Evolutionary conservation across 2,797 vertebrate species (phyloP).

Genomic region (Melanotaenia nigrans): DNA sequence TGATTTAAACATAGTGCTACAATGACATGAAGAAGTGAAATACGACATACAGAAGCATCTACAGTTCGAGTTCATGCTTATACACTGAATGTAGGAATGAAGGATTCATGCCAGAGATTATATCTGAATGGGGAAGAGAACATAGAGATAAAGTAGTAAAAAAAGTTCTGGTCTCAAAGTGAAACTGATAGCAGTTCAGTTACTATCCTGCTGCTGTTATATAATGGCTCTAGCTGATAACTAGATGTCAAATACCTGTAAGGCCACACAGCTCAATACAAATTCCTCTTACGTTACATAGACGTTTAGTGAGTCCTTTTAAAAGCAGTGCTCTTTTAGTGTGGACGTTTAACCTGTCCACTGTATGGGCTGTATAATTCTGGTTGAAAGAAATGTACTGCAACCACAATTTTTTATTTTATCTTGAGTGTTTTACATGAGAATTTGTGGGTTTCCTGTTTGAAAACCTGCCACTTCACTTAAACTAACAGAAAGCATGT

Average conservation of each 20-base stretch:
- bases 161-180: neutral
- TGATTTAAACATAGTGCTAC: neutral
- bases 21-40: too few species aligned
- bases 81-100: too few species aligned
- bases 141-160: neutral
- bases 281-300: constrained; percentile 8
- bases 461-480: too few species aligned
- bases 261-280: neutral
- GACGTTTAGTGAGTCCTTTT: neutral
- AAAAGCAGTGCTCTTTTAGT: constrained; percentile 8
- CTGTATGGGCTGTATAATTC: too few species aligned
- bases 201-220: neutral
- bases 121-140: neutral
- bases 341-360: neutral
- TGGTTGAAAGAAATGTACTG: too few species aligned
- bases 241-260: neutral
- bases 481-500: too few species aligned
- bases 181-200: neutral
- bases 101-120: too few species aligned
- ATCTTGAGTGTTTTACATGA: too few species aligned
- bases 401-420: too few species aligned
- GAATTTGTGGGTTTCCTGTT: too few species aligned
- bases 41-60: too few species aligned
- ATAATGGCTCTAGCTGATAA: neutral
- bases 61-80: too few species aligned